Percentiles rank a stretch among this genome's conserved stretches.
These are phyloP conservation scores for Maniola hyperantus DNA, from an alignment of 2,888 invertebrate species.

Conservation along the genomic window DNA sequence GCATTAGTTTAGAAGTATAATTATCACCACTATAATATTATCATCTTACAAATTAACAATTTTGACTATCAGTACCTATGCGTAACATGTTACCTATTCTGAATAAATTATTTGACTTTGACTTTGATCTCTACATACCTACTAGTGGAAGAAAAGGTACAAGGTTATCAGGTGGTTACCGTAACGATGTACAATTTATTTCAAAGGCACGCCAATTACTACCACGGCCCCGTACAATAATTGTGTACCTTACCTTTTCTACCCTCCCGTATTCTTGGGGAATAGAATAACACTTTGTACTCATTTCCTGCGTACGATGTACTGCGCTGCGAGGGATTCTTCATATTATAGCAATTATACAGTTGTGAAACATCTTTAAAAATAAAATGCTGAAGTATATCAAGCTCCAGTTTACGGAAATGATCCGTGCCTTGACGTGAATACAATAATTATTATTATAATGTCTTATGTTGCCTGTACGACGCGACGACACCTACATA, in stretches of 20 bases:
- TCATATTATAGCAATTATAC: background rate
- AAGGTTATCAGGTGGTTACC: background rate
- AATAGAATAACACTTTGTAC: slow-evolving; percentile 80
- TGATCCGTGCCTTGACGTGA: too few relatives aligned
- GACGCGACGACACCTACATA: too few relatives aligned
- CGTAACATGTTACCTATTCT: too few relatives aligned
- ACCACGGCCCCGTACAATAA: slow-evolving; percentile 30
- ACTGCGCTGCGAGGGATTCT: slow-evolving; percentile 64
- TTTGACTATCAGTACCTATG: too few relatives aligned
- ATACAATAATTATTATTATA: too few relatives aligned
- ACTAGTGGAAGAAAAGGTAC: background rate
- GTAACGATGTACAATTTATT: slow-evolving; percentile 8
- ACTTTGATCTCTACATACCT: too few relatives aligned
- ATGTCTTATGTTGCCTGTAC: too few relatives aligned
- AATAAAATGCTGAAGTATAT: background rate
- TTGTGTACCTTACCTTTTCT: slow-evolving; percentile 47
- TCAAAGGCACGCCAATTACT: slow-evolving; percentile 24
- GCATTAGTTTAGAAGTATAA: too few relatives aligned
- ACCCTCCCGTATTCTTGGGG: slow-evolving; percentile 55
- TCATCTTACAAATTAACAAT: too few relatives aligned
- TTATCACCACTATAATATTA: too few relatives aligned
- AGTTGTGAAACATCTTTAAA: background rate
- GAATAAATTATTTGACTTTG: too few relatives aligned
- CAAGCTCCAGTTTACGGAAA: background rate
- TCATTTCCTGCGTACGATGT: slow-evolving; percentile 78